Percentiles rank a stretch among this genome's conserved stretches.
These are phyloP conservation scores for Lepidochrysops patricia DNA, from an alignment of 2,888 invertebrate genomes.

Conservation along the genomic window DNA sequence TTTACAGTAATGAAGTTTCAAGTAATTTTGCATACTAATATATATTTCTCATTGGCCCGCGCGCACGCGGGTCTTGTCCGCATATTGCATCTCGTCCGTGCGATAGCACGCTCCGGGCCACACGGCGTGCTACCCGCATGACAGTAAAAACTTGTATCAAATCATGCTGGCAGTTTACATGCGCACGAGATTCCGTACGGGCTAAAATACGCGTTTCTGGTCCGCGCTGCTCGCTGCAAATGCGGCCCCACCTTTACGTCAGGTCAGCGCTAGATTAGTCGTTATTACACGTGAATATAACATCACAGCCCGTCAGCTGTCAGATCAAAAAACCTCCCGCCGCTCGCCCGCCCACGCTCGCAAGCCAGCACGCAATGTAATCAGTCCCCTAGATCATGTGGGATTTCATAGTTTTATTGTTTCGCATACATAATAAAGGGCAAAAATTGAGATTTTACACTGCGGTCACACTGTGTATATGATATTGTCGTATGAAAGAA, in stretches of 20 bases:
- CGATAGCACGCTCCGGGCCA: too few species aligned
- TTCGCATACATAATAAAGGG: neutral
- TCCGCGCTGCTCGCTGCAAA: neutral
- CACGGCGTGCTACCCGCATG: too few species aligned
- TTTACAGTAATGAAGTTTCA: too few species aligned
- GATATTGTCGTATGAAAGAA: too few species aligned
- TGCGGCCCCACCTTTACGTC: slow-evolving; percentile 12
- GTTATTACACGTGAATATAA: slow-evolving; percentile 50
- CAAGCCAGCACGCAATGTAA: slow-evolving; percentile 21
- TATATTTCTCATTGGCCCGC: too few species aligned
- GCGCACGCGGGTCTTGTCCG: too few species aligned
- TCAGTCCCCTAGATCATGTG: slow-evolving; percentile 13
- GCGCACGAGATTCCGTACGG: too few species aligned
- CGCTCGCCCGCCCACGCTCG: slow-evolving; percentile 21
- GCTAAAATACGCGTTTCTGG: too few species aligned
- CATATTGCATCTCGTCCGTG: too few species aligned
- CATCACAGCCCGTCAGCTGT: slow-evolving; percentile 35
- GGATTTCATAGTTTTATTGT: neutral
- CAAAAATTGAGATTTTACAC: neutral
- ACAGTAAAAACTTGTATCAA: too few species aligned
- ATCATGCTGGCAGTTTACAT: too few species aligned
- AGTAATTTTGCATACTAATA: too few species aligned
- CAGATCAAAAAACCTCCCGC: slow-evolving; percentile 26
- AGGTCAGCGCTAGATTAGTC: slow-evolving; percentile 35
- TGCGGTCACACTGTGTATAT: neutral